These are phyloP conservation scores for Lacerta agilis DNA, from an alignment of 2,797 vertebrate species.

Conservation along the genomic window DNA sequence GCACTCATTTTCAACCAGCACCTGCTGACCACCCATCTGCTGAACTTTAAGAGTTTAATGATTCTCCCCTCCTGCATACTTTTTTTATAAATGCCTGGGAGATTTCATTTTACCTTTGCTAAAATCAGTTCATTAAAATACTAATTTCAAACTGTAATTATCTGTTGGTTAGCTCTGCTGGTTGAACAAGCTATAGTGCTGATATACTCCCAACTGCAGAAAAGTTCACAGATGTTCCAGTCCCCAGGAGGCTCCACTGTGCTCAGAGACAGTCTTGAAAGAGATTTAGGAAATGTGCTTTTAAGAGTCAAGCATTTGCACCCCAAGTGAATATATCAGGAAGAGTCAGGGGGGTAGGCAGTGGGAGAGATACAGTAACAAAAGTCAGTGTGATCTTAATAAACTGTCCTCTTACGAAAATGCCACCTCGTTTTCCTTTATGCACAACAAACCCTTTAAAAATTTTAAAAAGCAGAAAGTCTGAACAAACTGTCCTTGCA, in stretches of 20 bases:
- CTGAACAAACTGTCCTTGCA: not conserved
- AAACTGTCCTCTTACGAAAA: not conserved
- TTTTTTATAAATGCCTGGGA: conserved; percentile 69
- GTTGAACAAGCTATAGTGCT: conserved; percentile 47
- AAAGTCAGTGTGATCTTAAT: not conserved
- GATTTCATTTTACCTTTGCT: conserved; percentile 72
- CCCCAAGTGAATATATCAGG: conserved; percentile 51
- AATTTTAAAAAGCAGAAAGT: not conserved
- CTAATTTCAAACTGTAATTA: conserved; percentile 80
- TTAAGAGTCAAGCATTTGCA: conserved; percentile 45
- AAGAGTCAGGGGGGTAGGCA: not conserved
- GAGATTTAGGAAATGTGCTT: conserved; percentile 31
- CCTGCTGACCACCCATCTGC: conserved; percentile 59
- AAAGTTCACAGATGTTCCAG: conserved; percentile 67
- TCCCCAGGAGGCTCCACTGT: conserved; percentile 50
- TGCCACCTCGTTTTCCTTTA: not conserved
- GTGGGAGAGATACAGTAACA: not conserved
- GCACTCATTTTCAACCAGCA: conserved; percentile 48
- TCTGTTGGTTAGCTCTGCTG: conserved; percentile 65
- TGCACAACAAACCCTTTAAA: not conserved
- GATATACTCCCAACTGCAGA: conserved; percentile 55
- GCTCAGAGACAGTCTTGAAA: conserved; percentile 38
- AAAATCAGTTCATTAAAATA: conserved; percentile 79
- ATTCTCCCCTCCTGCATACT: conserved; percentile 62
- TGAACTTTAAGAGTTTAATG: conserved; percentile 64